Evolutionary conservation across 2,113 vertebrate species (phyloP).

Genomic region (Galbula dea): DNA sequence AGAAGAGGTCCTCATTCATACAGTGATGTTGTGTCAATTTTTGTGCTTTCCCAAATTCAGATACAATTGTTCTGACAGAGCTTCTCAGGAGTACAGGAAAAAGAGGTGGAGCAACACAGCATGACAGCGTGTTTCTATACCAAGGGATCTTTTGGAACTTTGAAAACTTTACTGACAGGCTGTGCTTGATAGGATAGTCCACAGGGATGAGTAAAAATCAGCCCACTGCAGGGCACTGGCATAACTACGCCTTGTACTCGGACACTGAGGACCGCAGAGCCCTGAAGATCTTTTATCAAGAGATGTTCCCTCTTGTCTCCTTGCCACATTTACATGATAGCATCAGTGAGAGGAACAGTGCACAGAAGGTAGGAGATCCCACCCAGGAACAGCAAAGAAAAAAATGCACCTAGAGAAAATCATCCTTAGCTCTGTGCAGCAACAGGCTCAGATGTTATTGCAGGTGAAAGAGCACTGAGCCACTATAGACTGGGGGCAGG

Average conservation of each 20-base stretch:
- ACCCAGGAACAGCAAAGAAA: background rate
- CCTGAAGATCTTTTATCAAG: background rate
- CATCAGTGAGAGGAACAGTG: background rate
- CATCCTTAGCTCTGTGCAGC: background rate
- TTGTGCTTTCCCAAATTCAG: background rate
- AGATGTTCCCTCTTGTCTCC: background rate
- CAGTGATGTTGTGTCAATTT: background rate
- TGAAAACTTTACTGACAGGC: background rate
- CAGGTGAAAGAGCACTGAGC: background rate
- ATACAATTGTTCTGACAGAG: background rate
- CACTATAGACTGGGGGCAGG: background rate
- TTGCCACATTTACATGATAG: background rate
- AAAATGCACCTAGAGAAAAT: background rate
- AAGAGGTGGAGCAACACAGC: background rate
- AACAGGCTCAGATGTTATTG: background rate
- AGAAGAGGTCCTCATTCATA: slow-evolving; percentile 63
- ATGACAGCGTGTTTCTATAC: background rate
- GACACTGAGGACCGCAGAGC: background rate
- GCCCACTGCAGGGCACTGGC: background rate
- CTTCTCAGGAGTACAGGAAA: background rate
- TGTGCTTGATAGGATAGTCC: background rate
- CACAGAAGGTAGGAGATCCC: background rate
- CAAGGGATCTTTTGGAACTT: background rate
- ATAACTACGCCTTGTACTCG: background rate
- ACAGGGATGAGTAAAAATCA: background rate